Evolutionary conservation across 2,113 vertebrate species (phyloP), one percentile per base, ranked within the genome.

Genomic region (Epinephelus moara): DNA sequence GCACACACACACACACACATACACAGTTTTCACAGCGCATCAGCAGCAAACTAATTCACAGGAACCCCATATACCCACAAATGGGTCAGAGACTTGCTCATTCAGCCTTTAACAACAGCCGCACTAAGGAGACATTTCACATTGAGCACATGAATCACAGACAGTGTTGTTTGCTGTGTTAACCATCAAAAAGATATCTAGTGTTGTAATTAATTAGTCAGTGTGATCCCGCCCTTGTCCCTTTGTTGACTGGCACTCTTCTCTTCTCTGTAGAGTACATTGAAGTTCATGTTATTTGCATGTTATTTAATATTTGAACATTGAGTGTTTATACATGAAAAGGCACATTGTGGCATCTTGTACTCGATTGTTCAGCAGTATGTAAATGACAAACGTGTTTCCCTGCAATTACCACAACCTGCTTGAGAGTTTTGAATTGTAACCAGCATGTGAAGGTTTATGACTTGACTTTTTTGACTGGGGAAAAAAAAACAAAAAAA

Each of bases 401-500:
- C 30, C 17, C 4, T 12, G 47, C 11, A 3, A 27, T 23, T n/a
- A 23, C 23, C 13, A n/a, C 18, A 21, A 63, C 33, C 19, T 21
- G 10, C 19, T 40, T 13, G 37, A 30, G 5, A 59, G 23, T 62
- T 62, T 62, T 0, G 21, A 40, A 13, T 40, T 10, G 27, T 17
- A 37, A 9, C 25, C 14, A n/a, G 1, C 13, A 1, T 40, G 25
- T 27, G 13, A 15, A 50, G 4, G 49, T 18, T 50, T 6, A 17
- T 30, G 2, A 60, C 15, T 6, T 59, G 23, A 15, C 13, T 27
- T 59, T 27, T 18, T 50, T 13, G 4, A 59, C 56, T 27, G 25
- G 25, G n/a, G 0, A 4, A 4, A 4, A 12, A 25, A 25, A 17
- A n/a, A 4, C 0, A 4, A 12, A 25, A 25, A 10, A 42, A 2